Evolutionary conservation across 2,888 invertebrate genomes (phyloP), one percentile per base, ranked within the genome.

Genomic region (Agonopterix subpropinquella): DNA sequence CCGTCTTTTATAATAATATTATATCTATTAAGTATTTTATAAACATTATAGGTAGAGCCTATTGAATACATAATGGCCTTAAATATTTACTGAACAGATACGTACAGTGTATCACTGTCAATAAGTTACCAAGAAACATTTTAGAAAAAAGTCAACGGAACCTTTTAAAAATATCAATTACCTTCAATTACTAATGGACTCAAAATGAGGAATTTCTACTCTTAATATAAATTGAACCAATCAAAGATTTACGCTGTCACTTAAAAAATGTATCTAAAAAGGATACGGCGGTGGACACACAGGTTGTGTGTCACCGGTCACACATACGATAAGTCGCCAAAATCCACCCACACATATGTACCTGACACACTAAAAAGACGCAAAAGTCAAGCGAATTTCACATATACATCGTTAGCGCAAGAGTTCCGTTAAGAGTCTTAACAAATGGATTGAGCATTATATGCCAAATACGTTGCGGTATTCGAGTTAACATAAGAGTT

Each of bases 391-490:
- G 28, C 28, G 28, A 28, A 28, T 28, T 28, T 28, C 5, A 28
- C 28, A 0, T 4, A 5, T 28, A 28, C 5, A 2, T 5, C 28
- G 28, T 28, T 28, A 28, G 5, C 7, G 28, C 28, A 28, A 28
- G 28, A 28, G 28, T 28, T 28, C 28, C 28, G 28, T 7, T 28
- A 28, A 5, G 28, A 28, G 28, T 4, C 28, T 28, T 7, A 7
- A 28, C 28, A 28, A 28, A 28, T 28, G 56, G 48, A 51, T 50
- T 54, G 66, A 71, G 64, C 66, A 67, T 59, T 74, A 81, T 80
- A 83, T 79, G 84, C 80, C 80, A 83, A 88, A 87, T 81, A 83
- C 76, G 78, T 85, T 86, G 84, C 82, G 84, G 85, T 86, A 80
- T 83, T 73, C 78, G 77, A 69, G 73, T 81, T 80, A 85, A 83